phyloP scores from a whole-genome alignment of 1,140 invertebrate species.

The Nasonia giraulti region DNA sequence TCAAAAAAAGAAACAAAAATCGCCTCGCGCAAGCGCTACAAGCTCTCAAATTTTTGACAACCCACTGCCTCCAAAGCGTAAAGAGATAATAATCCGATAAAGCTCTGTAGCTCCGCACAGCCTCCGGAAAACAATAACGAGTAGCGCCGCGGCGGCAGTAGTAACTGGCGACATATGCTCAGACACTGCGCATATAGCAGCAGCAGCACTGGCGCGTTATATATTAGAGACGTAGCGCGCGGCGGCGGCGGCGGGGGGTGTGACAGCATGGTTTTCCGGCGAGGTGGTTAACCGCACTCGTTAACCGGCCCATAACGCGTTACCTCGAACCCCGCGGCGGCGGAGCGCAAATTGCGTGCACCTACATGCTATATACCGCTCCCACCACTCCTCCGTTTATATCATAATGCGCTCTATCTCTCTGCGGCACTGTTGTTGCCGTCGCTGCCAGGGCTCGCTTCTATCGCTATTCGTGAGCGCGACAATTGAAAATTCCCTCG shows the following conservation, averaged over 20 bases:
- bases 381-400: conserved; percentile 42
- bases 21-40: too few species aligned
- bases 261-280: conserved; percentile 72
- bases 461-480: conserved; percentile 1
- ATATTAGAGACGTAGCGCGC: conserved; percentile 65
- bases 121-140: not conserved
- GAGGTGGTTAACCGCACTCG: conserved; percentile 72
- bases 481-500: conserved; percentile 42
- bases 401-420: conserved; percentile 57
- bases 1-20: too few species aligned
- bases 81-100: too few species aligned
- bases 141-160: conserved; percentile 53
- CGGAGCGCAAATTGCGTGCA: conserved; percentile 61
- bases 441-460: not conserved
- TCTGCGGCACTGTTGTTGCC: not conserved
- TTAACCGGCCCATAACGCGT: conserved; percentile 73
- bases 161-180: conserved; percentile 73
- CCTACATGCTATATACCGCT: conserved; percentile 50
- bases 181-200: conserved; percentile 65
- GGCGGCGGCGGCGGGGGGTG: conserved; percentile 17
- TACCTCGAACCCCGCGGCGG: conserved; percentile 55
- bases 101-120: too few species aligned
- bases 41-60: too few species aligned
- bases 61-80: too few species aligned
- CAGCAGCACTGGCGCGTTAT: conserved; percentile 54